Percentiles rank a stretch among this genome's conserved stretches.
Evolutionary conservation across 2,113 vertebrate species (phyloP).

Genomic region (Syrmaticus mikado): DNA sequence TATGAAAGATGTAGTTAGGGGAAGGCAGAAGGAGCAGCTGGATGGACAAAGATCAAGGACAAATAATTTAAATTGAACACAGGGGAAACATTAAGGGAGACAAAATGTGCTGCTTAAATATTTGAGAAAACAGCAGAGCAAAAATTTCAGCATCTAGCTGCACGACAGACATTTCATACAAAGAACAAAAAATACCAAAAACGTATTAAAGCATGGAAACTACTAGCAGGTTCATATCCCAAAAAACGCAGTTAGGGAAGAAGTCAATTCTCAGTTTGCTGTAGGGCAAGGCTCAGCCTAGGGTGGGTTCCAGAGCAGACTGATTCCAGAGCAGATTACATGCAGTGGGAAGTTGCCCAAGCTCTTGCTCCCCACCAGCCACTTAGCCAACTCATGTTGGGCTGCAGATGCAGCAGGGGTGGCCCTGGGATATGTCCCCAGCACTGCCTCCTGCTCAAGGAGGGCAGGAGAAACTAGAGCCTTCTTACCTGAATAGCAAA

Average conservation of each 20-base stretch:
- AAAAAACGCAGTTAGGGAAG: background rate
- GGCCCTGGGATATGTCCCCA: background rate
- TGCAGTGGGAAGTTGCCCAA: background rate
- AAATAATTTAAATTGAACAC: constrained; percentile 66
- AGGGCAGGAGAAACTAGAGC: background rate
- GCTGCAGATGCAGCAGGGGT: background rate
- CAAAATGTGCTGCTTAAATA: constrained; percentile 26
- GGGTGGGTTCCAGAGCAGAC: accelerated
- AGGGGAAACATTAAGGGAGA: constrained; percentile 60
- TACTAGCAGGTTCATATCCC: background rate
- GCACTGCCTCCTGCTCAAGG: accelerated
- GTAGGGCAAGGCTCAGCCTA: background rate
- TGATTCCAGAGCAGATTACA: background rate
- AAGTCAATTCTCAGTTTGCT: background rate
- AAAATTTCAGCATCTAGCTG: constrained; percentile 48
- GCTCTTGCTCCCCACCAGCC: background rate
- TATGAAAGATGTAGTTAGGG: constrained; percentile 44
- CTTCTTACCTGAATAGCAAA: background rate
- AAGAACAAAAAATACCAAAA: constrained; percentile 38
- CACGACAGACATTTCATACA: background rate
- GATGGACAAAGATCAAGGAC: constrained; percentile 62
- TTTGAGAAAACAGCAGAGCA: constrained; percentile 56
- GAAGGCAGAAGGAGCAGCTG: constrained; percentile 33
- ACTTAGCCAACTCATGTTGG: background rate
- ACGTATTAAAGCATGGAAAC: background rate